Conservation (phyloP, 2,113 vertebrate species). For the Mormyrus lacerda region DNA sequence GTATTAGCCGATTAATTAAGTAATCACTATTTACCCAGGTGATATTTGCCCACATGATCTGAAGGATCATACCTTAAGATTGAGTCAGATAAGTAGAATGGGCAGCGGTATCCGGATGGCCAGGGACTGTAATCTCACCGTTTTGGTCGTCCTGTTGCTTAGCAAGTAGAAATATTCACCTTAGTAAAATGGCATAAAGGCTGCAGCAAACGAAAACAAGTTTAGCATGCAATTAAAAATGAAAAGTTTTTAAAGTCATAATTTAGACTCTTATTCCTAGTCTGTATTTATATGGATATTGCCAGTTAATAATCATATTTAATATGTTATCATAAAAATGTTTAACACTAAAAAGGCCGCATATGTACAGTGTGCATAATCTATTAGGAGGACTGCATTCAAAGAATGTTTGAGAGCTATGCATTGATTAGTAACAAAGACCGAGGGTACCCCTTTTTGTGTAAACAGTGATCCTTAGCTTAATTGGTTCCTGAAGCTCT, state of each 20-base stretch:
- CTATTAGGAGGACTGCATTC: not conserved
- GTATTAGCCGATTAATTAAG: not conserved
- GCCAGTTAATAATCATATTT: not conserved
- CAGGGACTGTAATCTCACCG: not conserved
- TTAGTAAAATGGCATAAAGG: not conserved
- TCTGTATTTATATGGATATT: not conserved
- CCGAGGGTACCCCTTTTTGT: not conserved
- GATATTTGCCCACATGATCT: not conserved
- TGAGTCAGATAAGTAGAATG: not conserved
- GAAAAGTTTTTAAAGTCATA: not conserved
- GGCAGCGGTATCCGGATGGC: not conserved
- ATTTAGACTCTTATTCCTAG: not conserved
- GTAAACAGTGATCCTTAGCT: not conserved
- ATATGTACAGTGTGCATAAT: not conserved
- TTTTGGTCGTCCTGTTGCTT: not conserved
- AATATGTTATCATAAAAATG: not conserved
- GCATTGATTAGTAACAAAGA: not conserved
- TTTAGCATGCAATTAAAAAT: not conserved
- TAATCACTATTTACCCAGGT: not conserved
- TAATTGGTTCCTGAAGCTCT: conserved; percentile 2
- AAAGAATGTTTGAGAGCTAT: not conserved
- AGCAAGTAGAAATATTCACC: not conserved
- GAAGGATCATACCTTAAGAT: not conserved
- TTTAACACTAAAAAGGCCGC: not conserved
- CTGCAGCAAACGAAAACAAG: not conserved